A percentile compares a stretch with the other conserved stretches of the same genome.
phyloP scores from a whole-genome alignment of 2,888 invertebrate genomes.

The Cyclophora punctaria region DNA sequence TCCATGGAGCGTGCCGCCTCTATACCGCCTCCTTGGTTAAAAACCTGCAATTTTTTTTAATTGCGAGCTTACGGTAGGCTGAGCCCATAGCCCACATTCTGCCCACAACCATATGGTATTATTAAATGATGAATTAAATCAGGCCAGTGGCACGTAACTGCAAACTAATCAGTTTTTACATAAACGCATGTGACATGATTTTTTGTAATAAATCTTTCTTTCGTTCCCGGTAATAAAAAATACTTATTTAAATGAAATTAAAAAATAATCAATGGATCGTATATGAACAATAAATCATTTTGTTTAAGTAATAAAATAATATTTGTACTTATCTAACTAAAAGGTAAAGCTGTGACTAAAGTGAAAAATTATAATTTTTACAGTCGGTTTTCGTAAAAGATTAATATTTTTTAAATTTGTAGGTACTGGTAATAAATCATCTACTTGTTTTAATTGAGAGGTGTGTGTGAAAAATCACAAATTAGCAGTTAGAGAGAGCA shows the following conservation, averaged over 20 bases:
- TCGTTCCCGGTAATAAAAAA: too few species aligned
- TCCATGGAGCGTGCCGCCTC: conserved; percentile 60
- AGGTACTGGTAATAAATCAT: conserved; percentile 15
- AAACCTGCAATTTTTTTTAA: conserved; percentile 47
- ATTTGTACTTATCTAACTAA: too few species aligned
- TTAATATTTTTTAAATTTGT: neutral
- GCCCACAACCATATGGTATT: conserved; percentile 5
- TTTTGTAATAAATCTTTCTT: too few species aligned
- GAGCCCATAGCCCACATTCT: conserved; percentile 18
- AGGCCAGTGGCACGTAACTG: too few species aligned
- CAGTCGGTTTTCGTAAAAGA: neutral
- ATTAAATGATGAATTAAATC: too few species aligned
- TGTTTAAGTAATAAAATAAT: too few species aligned
- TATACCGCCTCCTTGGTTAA: conserved; percentile 49
- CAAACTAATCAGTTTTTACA: too few species aligned
- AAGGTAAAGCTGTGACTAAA: too few species aligned
- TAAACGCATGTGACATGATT: too few species aligned
- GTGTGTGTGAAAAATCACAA: conserved; percentile 70
- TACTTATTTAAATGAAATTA: too few species aligned
- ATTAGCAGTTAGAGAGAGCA: conserved; percentile 37
- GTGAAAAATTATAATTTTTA: neutral
- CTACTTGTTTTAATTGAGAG: conserved; percentile 29
- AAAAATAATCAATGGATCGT: too few species aligned
- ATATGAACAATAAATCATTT: too few species aligned
- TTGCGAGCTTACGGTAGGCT: conserved; percentile 23